These are phyloP conservation scores for Irena cyanogastra DNA, from an alignment of 2,113 vertebrate genomes.

Conservation along the genomic window DNA sequence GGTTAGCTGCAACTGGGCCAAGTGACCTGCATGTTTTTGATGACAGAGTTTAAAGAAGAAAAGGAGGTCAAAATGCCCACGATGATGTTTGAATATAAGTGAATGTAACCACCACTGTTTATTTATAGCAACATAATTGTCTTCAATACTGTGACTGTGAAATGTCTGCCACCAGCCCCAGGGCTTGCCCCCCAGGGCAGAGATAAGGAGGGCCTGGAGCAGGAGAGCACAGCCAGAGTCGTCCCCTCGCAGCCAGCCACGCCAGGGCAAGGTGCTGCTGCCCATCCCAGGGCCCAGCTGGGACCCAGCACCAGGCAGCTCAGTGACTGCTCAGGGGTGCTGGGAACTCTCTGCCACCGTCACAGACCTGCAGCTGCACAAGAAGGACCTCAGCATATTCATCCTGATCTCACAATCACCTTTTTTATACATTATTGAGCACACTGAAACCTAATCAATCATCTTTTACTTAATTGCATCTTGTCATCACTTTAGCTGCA, in stretches of 20 bases:
- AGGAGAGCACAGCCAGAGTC: accelerated
- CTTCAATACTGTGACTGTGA: neutral
- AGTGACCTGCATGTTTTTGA: neutral
- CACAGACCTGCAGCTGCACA: neutral
- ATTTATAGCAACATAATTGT: neutral
- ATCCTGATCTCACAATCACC: neutral
- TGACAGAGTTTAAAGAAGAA: neutral
- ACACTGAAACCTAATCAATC: slow-evolving; percentile 48
- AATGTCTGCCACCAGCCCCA: neutral
- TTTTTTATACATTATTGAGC: neutral
- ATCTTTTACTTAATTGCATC: slow-evolving; percentile 56
- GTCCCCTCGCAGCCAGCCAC: accelerated
- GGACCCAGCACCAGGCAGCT: neutral
- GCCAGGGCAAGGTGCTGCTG: neutral
- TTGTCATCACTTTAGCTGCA: slow-evolving; percentile 11
- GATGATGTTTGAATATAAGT: neutral
- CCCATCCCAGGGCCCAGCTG: neutral
- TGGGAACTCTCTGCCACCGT: neutral
- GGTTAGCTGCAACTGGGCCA: neutral
- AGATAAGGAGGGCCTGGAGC: accelerated
- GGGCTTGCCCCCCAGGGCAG: neutral
- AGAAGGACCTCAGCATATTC: neutral
- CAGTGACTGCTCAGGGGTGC: accelerated
- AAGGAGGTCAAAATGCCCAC: neutral
- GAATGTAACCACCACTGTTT: neutral